Evolutionary conservation across 1,140 invertebrate genomes (phyloP).

Genomic region (Chironomus tepperi): DNA sequence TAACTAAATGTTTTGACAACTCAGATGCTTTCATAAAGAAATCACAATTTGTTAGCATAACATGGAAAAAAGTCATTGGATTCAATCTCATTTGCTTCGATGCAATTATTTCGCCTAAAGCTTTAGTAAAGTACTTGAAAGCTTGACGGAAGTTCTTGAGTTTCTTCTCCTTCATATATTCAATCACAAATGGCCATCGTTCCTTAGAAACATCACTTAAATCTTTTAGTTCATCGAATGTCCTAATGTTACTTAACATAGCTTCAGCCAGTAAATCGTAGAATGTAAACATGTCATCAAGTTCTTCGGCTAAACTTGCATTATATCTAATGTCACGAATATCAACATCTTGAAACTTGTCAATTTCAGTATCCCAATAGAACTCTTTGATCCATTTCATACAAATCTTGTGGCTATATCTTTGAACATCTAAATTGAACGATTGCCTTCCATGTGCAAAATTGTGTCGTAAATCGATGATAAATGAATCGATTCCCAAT

Average conservation of each 20-base stretch:
- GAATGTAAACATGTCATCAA: slow-evolving; percentile 24
- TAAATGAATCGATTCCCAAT: slow-evolving; percentile 34
- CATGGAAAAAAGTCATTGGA: background rate
- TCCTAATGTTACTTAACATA: background rate
- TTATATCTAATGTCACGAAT: slow-evolving; percentile 31
- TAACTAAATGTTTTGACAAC: slow-evolving; percentile 24
- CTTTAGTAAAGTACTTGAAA: background rate
- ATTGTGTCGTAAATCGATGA: slow-evolving; percentile 36
- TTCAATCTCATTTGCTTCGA: background rate
- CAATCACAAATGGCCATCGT: background rate
- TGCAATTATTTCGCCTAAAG: background rate
- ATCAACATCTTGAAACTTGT: slow-evolving; percentile 31
- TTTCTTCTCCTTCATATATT: background rate
- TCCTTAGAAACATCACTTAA: slow-evolving; percentile 32
- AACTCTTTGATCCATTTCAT: slow-evolving; percentile 34
- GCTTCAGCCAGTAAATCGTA: background rate
- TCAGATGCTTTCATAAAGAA: background rate
- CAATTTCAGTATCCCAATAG: slow-evolving; percentile 33
- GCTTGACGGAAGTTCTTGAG: background rate
- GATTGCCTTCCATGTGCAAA: slow-evolving; percentile 37
- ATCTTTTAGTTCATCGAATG: slow-evolving; percentile 27
- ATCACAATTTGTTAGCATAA: background rate
- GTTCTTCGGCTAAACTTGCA: slow-evolving; percentile 31
- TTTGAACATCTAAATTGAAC: slow-evolving; percentile 31
- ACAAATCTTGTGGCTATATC: slow-evolving; percentile 31